Percentiles rank a stretch among this genome's conserved stretches.
These are phyloP conservation scores for Varanus salvator DNA, from an alignment of 2,113 vertebrate genomes.

Conservation along the genomic window DNA sequence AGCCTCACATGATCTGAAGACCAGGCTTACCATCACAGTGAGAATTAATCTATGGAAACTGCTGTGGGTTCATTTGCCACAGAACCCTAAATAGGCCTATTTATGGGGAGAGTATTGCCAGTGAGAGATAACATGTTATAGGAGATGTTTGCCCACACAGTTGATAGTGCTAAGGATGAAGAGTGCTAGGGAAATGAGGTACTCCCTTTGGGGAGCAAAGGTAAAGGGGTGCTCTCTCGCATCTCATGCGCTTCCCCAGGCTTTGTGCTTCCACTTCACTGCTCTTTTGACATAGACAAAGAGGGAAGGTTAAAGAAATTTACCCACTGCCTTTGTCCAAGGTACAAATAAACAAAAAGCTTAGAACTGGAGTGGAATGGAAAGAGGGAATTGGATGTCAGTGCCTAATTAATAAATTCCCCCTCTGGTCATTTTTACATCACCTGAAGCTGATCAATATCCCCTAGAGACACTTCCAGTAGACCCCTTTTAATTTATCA, in stretches of 20 bases:
- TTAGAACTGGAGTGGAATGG: conserved; percentile 43
- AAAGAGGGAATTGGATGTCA: conserved; percentile 85
- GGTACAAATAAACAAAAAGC: conserved; percentile 53
- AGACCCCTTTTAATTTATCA: conserved; percentile 84
- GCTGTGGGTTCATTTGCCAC: not conserved
- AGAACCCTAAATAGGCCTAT: not conserved
- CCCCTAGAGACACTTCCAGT: conserved; percentile 72
- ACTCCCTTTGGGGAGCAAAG: conserved; percentile 18
- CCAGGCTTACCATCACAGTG: not conserved
- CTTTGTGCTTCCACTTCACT: conserved; percentile 55
- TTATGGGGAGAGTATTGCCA: not conserved
- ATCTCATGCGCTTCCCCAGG: conserved; percentile 51
- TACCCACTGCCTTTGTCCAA: conserved; percentile 60
- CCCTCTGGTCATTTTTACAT: conserved; percentile 72
- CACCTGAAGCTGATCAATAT: conserved; percentile 83
- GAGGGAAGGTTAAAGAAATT: conserved; percentile 62
- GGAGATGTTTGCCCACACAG: not conserved
- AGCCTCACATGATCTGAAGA: too few relatives aligned
- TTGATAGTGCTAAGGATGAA: not conserved
- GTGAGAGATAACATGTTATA: too few relatives aligned
- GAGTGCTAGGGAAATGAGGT: not conserved
- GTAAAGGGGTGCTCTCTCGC: conserved; percentile 65
- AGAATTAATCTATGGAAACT: not conserved
- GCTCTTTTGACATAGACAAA: conserved; percentile 58
- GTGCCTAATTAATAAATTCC: conserved; percentile 90